These are phyloP conservation scores for Thryonomys swinderianus DNA, from an alignment of 2,113 vertebrate species.

Conservation along the genomic window DNA sequence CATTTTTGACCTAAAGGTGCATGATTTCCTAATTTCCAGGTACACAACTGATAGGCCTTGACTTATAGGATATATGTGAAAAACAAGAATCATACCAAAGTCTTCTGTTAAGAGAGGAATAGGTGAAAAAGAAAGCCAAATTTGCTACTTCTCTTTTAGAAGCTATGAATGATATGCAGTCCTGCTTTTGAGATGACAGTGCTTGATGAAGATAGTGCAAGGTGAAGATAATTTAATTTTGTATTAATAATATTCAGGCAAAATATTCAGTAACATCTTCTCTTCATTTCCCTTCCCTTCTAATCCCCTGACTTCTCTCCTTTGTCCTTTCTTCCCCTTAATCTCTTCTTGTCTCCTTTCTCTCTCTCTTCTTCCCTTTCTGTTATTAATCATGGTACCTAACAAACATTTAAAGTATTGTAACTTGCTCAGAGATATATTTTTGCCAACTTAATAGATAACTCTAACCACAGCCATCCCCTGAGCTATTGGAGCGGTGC, in stretches of 20 bases:
- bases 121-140: background rate
- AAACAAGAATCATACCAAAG: background rate
- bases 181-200: background rate
- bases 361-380: background rate
- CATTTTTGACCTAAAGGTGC: background rate
- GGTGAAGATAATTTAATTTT: background rate
- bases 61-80: background rate
- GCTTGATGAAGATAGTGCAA: background rate
- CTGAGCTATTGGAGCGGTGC: background rate
- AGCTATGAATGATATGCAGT: background rate
- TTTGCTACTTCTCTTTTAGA: background rate
- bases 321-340: accelerated
- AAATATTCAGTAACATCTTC: background rate
- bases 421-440: background rate
- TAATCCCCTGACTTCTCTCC: accelerated
- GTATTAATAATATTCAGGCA: background rate
- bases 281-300: background rate
- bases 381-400: background rate
- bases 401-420: background rate
- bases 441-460: background rate
- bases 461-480: background rate
- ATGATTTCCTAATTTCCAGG: background rate
- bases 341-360: background rate
- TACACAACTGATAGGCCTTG: background rate
- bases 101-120: background rate